Evolutionary conservation across 2,888 invertebrate species (phyloP), one percentile per base, ranked within the genome.

Genomic region (Caenorhabditis sp.): DNA sequence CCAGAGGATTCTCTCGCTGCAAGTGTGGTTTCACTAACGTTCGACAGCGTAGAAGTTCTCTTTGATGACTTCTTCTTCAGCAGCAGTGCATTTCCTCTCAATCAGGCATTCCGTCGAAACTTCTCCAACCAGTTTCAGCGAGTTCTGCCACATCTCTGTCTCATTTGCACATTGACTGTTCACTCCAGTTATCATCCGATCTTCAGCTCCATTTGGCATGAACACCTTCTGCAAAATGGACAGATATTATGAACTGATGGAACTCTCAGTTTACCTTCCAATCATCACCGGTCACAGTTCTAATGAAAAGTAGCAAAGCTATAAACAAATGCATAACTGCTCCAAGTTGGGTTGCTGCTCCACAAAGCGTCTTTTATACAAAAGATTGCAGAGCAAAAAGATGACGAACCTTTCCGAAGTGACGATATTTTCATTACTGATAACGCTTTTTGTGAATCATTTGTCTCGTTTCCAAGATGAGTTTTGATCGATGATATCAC

Each of bases 31-130:
- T 6, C 51, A 65, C 74, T 51, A 8, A 72, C 79, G 79, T 50
- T 79, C 61, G 8, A 79, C 28, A 1, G 79, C 71, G 53, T 79
- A 79, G 22, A 79, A 44, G 47, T 79, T 72, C 5, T 72, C 50
- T 18, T 71, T 64, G 22, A 79, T 56, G 0, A 68, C 22, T 13
- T 44, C 40, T 26, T 28, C 26, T 20, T 79, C 70, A 4, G 51
- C 26, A 0, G 44, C 18, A 6, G 79, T 68, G 18, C 79, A 79
- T 8, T 67, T 79, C 26, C 58, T 51, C 37, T 26, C 22, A 9
- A 47, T 28, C 6, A 79, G 11, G 24, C 79, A 79, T 32, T 79
- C 62, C 2, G 22, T 51, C 6, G 79, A 65, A 11, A 72, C 60
- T 35, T 53, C 40, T 3, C 53, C 51, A 9, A 72, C 61, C 3